These are phyloP conservation scores for Varanus salvator DNA, from an alignment of 2,113 vertebrate genomes.

Conservation along the genomic window DNA sequence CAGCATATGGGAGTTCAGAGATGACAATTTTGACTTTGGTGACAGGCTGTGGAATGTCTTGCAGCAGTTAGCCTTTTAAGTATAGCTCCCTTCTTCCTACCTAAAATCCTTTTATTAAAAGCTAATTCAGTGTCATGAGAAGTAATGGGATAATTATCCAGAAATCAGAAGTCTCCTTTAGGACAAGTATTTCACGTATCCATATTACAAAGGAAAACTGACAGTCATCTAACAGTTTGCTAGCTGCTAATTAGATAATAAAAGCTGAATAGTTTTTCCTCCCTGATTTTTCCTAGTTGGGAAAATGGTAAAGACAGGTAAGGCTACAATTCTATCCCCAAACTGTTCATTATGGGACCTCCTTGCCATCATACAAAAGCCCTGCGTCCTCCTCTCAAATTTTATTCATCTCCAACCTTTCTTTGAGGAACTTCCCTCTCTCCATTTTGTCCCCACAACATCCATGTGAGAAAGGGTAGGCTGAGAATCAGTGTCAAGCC, in stretches of 20 bases:
- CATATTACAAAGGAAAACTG: conserved; percentile 31
- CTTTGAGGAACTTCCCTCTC: too few species aligned
- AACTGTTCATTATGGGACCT: background rate
- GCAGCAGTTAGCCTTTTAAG: background rate
- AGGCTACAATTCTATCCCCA: too few species aligned
- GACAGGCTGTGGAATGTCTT: conserved; percentile 18
- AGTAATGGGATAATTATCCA: conserved; percentile 21
- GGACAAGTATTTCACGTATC: background rate
- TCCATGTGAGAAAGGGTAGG: too few species aligned
- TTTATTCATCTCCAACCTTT: too few species aligned
- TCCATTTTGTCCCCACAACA: too few species aligned
- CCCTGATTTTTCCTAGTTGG: background rate
- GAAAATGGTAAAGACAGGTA: background rate
- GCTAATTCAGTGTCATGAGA: background rate
- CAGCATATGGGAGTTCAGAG: background rate
- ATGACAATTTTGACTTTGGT: conserved; percentile 3
- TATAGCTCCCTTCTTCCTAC: background rate
- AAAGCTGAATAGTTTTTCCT: conserved; percentile 26
- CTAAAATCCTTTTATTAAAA: conserved; percentile 1
- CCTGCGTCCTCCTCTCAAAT: background rate
- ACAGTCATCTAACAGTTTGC: conserved; percentile 12
- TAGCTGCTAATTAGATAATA: conserved; percentile 29
- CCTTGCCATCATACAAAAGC: background rate
- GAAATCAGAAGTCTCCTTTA: background rate
- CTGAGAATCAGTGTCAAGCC: too few species aligned